phyloP scores from a whole-genome alignment of 1,140 invertebrate species.

The Neodiprion lecontei region DNA sequence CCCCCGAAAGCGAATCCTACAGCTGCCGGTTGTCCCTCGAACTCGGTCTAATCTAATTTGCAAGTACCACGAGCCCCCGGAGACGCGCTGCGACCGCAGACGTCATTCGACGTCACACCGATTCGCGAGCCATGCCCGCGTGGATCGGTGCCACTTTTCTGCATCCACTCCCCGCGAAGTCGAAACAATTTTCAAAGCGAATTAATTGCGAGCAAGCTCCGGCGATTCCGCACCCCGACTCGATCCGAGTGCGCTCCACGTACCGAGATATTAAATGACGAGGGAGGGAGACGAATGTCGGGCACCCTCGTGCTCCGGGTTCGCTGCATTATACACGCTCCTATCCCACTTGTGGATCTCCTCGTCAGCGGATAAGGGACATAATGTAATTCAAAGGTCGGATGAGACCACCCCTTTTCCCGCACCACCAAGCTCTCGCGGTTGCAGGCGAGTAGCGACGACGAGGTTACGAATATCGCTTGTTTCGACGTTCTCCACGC shows the following conservation, averaged over 20 bases:
- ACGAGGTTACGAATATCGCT: no score
- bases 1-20: neutral
- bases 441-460: no score
- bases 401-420: neutral
- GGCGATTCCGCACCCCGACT: neutral
- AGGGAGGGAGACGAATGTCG: neutral
- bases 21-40: neutral
- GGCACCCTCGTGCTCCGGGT: no score
- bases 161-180: constrained; percentile 8
- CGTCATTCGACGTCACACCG: constrained; percentile 14
- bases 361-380: neutral
- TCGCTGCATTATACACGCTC: neutral
- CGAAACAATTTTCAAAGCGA: constrained; percentile 14
- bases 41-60: constrained; percentile 36
- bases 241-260: no score
- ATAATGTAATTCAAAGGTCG: neutral
- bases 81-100: constrained; percentile 38
- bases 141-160: no score
- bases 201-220: constrained; percentile 6
- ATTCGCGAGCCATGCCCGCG: no score
- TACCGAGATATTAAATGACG: no score
- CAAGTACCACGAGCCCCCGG: constrained; percentile 25
- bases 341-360: constrained; percentile 7
- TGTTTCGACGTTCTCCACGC: no score
- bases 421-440: no score